Evolutionary conservation across 2,797 vertebrate species (phyloP).

Genomic region (Oreonectes daqikongensis): DNA sequence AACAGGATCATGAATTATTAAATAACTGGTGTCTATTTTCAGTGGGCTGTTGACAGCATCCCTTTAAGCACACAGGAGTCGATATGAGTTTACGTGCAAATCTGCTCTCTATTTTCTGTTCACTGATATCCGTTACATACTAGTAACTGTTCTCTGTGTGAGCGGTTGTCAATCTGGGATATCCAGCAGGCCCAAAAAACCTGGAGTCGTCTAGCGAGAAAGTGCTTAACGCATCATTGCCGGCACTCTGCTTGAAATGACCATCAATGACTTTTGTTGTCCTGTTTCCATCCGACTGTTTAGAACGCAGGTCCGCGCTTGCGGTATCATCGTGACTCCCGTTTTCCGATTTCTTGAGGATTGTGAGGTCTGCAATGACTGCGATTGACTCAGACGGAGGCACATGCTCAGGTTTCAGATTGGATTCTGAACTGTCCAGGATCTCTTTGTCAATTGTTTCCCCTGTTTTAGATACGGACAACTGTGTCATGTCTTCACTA

Average conservation of each 20-base stretch:
- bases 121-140: too few relatives aligned
- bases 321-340: constrained; percentile 56
- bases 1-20: constrained; percentile 75
- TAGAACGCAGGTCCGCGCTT: constrained; percentile 24
- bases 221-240: constrained; percentile 63
- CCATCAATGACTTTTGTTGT: constrained; percentile 55
- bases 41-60: constrained; percentile 61
- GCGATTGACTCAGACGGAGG: too few relatives aligned
- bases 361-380: constrained; percentile 57
- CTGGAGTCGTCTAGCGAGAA: constrained; percentile 66
- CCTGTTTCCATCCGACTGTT: constrained; percentile 34
- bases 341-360: constrained; percentile 54
- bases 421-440: constrained; percentile 13
- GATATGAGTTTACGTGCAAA: too few relatives aligned
- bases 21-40: constrained; percentile 74
- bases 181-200: constrained; percentile 63
- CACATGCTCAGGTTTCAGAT: constrained; percentile 21
- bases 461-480: constrained; percentile 9
- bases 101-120: too few relatives aligned
- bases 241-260: constrained; percentile 60
- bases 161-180: constrained; percentile 64
- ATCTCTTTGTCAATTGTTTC: constrained; percentile 21
- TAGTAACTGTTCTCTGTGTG: constrained; percentile 67
- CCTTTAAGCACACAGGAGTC: constrained; percentile 3
- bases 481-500: constrained; percentile 35